Evolutionary conservation across 2,113 vertebrate genomes (phyloP).

Genomic region (Amazona guildingii): DNA sequence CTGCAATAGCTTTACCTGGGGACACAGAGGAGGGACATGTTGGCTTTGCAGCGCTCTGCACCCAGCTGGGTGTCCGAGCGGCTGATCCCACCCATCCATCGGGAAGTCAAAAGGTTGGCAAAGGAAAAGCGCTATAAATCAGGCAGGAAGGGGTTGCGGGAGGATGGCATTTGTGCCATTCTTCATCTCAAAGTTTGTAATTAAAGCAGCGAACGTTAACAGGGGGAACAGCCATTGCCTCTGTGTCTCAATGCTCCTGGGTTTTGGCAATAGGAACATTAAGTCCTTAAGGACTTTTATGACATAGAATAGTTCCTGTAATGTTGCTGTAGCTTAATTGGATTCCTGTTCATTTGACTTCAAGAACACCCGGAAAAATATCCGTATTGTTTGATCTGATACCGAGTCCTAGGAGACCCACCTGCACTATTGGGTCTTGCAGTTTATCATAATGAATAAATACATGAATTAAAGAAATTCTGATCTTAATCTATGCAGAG

Average conservation of each 20-base stretch:
- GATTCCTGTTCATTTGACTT: constrained; percentile 34
- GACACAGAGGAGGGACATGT: neutral
- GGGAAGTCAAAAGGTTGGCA: neutral
- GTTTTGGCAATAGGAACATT: neutral
- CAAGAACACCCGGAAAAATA: neutral
- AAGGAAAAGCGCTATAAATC: neutral
- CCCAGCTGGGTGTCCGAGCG: neutral
- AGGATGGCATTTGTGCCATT: neutral
- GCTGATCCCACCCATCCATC: neutral
- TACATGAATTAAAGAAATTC: constrained; percentile 19
- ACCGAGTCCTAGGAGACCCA: neutral
- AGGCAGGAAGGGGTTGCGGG: neutral
- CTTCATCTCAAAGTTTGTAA: constrained; percentile 22
- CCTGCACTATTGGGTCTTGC: neutral
- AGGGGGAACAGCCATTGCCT: neutral
- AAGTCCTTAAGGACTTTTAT: neutral
- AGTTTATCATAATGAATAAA: constrained; percentile 14
- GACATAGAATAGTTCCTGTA: neutral
- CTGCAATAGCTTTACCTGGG: neutral
- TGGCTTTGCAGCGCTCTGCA: neutral
- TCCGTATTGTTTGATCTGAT: neutral
- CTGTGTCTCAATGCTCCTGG: neutral
- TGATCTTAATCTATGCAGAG: constrained; percentile 38
- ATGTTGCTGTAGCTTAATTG: neutral
- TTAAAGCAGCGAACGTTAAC: neutral